Evolutionary conservation across 2,797 vertebrate genomes (phyloP).

Genomic region (Aldrovandia affinis): DNA sequence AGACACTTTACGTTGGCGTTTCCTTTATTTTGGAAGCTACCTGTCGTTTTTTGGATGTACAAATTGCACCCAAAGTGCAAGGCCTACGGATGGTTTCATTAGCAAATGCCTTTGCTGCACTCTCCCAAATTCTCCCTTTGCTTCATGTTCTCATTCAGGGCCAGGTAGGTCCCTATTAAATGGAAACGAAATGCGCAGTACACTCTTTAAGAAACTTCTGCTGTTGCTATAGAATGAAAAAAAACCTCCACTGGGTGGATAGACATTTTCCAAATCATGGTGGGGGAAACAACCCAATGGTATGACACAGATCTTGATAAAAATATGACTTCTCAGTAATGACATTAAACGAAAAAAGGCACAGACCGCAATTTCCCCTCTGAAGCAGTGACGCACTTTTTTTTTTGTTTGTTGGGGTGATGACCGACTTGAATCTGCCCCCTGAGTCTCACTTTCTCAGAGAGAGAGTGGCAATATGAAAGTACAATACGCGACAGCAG

Average conservation of each 20-base stretch:
- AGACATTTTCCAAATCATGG: not conserved
- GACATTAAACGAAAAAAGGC: not conserved
- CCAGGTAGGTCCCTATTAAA: not conserved
- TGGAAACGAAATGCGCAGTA: not conserved
- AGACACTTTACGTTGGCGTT: too few species aligned
- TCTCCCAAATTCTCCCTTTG: not conserved
- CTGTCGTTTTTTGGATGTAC: not conserved
- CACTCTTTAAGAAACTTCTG: not conserved
- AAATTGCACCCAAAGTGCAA: not conserved
- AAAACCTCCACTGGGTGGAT: not conserved
- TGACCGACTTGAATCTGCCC: not conserved
- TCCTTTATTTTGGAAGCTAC: too few species aligned
- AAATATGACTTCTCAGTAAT: not conserved
- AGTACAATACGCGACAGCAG: not conserved
- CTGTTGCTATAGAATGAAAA: not conserved
- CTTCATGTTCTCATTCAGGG: not conserved
- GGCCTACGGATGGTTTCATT: not conserved
- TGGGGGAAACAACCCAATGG: not conserved
- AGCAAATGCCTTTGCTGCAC: not conserved
- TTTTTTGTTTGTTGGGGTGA: not conserved
- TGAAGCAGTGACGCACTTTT: not conserved
- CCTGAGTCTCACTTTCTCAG: conserved; percentile 9
- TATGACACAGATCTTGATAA: not conserved
- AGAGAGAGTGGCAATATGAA: not conserved
- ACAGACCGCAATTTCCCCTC: not conserved